Evolutionary conservation across 2,888 invertebrate species (phyloP).

Genomic region (Periphyllus acericola): DNA sequence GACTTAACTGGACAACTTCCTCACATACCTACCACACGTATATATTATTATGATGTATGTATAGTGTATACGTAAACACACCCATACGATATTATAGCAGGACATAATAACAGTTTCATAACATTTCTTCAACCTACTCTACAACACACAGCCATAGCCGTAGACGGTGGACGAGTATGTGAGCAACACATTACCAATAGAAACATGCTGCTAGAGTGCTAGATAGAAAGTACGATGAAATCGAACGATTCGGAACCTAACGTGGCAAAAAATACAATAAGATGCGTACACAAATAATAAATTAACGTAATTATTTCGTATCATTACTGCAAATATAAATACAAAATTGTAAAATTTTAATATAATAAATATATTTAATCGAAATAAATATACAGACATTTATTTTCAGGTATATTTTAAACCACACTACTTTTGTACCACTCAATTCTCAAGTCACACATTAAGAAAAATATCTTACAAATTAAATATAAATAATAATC

Average conservation of each 20-base stretch:
- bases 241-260: not conserved
- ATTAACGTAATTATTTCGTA: too few species aligned
- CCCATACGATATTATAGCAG: slow-evolving; percentile 31
- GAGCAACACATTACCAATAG: slow-evolving; percentile 1
- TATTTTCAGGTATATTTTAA: too few species aligned
- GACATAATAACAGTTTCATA: slow-evolving; percentile 47
- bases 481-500: too few species aligned
- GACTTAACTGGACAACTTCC: slow-evolving; percentile 56
- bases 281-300: not conserved
- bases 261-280: not conserved
- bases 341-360: too few species aligned
- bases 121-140: slow-evolving; percentile 41
- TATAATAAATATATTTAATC: too few species aligned
- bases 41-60: slow-evolving; percentile 27
- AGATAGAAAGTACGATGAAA: slow-evolving; percentile 33
- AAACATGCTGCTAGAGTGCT: not conserved
- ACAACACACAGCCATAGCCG: not conserved
- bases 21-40: slow-evolving; percentile 31
- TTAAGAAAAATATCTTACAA: too few species aligned
- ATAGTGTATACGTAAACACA: slow-evolving; percentile 23
- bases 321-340: too few species aligned
- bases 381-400: too few species aligned
- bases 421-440: too few species aligned
- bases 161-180: not conserved
- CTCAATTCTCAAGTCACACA: too few species aligned